Percentiles rank a stretch among this genome's conserved stretches.
Conservation (phyloP, 2,888 invertebrate species). For the Corbicula japonica region DNA sequence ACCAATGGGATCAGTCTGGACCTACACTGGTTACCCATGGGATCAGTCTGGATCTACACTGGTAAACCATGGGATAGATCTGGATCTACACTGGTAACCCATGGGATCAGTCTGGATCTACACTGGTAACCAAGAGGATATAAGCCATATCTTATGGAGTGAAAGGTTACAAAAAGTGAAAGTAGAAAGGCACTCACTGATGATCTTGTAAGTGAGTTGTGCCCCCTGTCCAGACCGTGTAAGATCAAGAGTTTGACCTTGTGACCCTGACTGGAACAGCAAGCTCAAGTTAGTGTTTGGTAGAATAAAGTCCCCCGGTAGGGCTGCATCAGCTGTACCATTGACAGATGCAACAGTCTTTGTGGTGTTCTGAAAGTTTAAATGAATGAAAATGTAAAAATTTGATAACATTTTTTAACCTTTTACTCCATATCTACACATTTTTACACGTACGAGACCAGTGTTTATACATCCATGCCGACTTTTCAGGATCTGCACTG, state of each 20-base stretch:
- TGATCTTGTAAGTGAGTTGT: slow-evolving; percentile 36
- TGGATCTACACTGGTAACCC: neutral
- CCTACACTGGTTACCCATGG: neutral
- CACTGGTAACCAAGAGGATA: neutral
- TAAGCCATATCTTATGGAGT: neutral
- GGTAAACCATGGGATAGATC: neutral
- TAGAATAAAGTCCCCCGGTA: slow-evolving; percentile 37
- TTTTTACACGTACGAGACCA: neutral
- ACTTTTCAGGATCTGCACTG: neutral
- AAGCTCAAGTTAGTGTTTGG: slow-evolving; percentile 36
- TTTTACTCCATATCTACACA: neutral
- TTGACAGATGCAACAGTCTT: slow-evolving; percentile 5
- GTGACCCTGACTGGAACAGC: slow-evolving; percentile 25
- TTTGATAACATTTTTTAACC: neutral
- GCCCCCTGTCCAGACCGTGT: slow-evolving; percentile 48
- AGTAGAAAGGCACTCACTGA: slow-evolving; percentile 41
- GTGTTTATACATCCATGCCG: neutral
- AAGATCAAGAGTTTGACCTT: neutral
- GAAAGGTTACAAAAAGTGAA: neutral
- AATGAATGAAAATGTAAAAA: neutral
- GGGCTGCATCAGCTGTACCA: neutral
- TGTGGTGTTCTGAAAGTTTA: slow-evolving; percentile 21
- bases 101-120: neutral
- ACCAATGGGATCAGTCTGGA: too few species aligned
- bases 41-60: neutral